phyloP scores from a whole-genome alignment of 2,888 invertebrate species.

The Slavum lentiscoides region DNA sequence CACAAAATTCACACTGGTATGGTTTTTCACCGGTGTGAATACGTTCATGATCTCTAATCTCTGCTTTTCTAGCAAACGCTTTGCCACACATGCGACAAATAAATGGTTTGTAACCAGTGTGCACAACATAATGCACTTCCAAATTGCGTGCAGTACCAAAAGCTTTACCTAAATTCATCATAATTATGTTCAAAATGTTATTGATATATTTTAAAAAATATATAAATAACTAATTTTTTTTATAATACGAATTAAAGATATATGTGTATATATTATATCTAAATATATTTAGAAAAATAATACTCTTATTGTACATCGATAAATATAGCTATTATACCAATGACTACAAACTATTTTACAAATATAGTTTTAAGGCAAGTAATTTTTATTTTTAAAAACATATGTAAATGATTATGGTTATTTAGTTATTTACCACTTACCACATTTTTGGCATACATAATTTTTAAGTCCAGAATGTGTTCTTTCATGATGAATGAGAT shows the following conservation, averaged over 20 bases:
- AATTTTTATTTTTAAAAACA: not conserved
- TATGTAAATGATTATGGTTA: not conserved
- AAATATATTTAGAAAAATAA: too few relatives aligned
- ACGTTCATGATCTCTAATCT: constrained; percentile 78
- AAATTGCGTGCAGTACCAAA: constrained; percentile 78
- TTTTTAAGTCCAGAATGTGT: constrained; percentile 74
- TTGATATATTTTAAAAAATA: too few relatives aligned
- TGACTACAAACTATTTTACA: too few relatives aligned
- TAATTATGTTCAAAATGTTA: not conserved
- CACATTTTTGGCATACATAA: constrained; percentile 70
- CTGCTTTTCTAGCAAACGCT: constrained; percentile 75
- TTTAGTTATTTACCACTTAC: constrained; percentile 64
- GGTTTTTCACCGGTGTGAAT: constrained; percentile 82
- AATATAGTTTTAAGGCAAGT: too few relatives aligned
- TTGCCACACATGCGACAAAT: constrained; percentile 73
- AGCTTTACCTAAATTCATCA: constrained; percentile 66
- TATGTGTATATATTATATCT: too few relatives aligned
- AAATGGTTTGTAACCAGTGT: constrained; percentile 74
- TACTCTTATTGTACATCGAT: too few relatives aligned
- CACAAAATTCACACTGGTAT: constrained; percentile 77
- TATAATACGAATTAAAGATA: too few relatives aligned
- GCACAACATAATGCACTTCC: constrained; percentile 78
- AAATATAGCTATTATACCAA: too few relatives aligned
- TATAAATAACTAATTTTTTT: too few relatives aligned
- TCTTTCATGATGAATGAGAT: constrained; percentile 74